Base-by-base conservation (phyloP, 2,113 vertebrate genomes). In the Thunnus thynnus region DNA sequence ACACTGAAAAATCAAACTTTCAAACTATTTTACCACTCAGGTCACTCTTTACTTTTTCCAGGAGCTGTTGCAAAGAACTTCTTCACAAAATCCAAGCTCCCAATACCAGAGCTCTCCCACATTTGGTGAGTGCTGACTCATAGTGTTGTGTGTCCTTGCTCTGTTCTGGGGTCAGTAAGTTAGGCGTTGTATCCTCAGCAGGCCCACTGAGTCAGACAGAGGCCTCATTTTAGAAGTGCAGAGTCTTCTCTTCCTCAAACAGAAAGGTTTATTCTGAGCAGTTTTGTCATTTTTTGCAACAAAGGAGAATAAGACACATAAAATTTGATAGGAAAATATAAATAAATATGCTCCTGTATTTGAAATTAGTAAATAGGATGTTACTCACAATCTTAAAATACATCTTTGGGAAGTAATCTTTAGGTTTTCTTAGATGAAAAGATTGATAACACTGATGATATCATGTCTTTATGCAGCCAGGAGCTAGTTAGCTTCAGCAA, bases 81-180 rank as follows among this genome's bases (percentile, higher is more conserved):
- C 93, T 99, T 99, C 95, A 99, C 98, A 47, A 99, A 98, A 93
- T 99, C 98, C 56, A 99, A 98, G 89, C 96, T 99, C 41, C 96
- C 98, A 1, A 99, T 99, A 76, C 96, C 92, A 57, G 98, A 99
- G 76, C 98, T 99, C 55, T 99, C 98, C 78, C 97, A 99, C 83
- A 98, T 99, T 88, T 99, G 98, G 98, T 97, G 85, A 96, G 96
- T 83, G 63, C 51, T 84, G 80, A 84, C 62, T 87, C 79, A 85
- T 2, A 0, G 56, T 80, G 32, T 5, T 73, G 47, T 36, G 30
- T 72, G 72, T 84, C 63, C 66, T 78, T 47, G 75, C 62, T 58
- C 74, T 56, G 47, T 2, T 75, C 69, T 27, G 60, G 30, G 64
- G 80, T 82, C 67, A 68, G 18, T 13, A 41, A 41, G 36, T 41